Conservation (phyloP, 2,113 vertebrate species). For the Theropithecus gelada region DNA sequence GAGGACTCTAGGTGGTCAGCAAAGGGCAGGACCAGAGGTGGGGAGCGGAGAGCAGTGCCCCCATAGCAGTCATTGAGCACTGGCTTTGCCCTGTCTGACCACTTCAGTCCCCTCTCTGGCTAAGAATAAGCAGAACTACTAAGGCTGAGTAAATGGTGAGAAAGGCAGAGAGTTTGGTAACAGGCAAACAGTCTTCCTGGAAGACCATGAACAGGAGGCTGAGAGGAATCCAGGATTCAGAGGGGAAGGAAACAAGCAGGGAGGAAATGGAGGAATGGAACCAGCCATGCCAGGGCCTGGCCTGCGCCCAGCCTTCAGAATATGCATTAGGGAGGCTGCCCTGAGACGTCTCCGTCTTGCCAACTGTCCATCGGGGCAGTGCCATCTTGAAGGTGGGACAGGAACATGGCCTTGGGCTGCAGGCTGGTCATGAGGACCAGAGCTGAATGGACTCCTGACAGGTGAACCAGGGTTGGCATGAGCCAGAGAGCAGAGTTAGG, state of each 20-base stretch:
- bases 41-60: not conserved
- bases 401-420: not conserved
- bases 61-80: not conserved
- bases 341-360: not conserved
- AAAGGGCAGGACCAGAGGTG: not conserved
- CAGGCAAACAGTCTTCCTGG: constrained; percentile 20
- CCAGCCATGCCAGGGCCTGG: not conserved
- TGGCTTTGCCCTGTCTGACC: not conserved
- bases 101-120: not conserved
- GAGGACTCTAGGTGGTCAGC: not conserved
- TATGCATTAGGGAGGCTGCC: not conserved
- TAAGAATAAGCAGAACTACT: not conserved
- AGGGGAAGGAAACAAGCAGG: not conserved
- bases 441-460: not conserved
- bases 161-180: not conserved
- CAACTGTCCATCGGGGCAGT: not conserved
- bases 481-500: constrained; percentile 2
- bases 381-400: not conserved
- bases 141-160: not conserved
- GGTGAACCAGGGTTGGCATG: not conserved
- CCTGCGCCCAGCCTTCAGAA: not conserved
- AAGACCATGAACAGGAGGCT: not conserved
- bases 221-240: not conserved
- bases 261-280: not conserved
- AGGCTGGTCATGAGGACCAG: not conserved